Evolutionary conservation across 37 sponge, comb jelly and placozoan species (phyloP), one percentile per base, ranked within the genome.

Genomic region (Spongilla lacustris): DNA sequence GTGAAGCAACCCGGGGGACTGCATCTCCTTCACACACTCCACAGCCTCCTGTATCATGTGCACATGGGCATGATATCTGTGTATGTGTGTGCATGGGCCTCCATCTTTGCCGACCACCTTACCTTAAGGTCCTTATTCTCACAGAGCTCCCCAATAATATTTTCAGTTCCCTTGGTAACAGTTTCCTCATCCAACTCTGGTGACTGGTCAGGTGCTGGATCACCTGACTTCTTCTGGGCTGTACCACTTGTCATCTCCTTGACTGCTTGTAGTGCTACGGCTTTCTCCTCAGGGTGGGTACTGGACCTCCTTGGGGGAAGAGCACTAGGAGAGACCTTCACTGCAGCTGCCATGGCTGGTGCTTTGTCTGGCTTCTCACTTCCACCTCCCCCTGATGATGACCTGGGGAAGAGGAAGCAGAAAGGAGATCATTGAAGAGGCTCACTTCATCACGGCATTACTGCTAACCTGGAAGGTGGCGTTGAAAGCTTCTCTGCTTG

Each of bases 21-120:
- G 71, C 85, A 95, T 71, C 74, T 95, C 95, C 67, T 36, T 85
- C 41, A 95, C 93, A 92, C 93, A 92, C 80, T 84, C 86, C 22
- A 86, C 31, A 75, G 95, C 92, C 72, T 88, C 92, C 92, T 91
- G 72, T 25, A 46, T 17, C 0, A 14, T 8, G 35, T n/a, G 22
- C 23, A 23, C 11, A 37, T 3, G 27, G 50, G 4, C 23, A n/a
- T 17, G 21, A 35, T 36, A 19, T 8, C 22, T 35, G 25, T 36
- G 36, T 21, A 25, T n/a, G n/a, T 3, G 11, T 24, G 30, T 25
- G 2, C 5, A 2, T 11, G 3, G 2, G 4, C 24, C 25, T 13
- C 67, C 27, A n/a, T 35, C 17, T 35, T 36, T 8, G 5, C 69
- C 28, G 69, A 67, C 50, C 30, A 75, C 69, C 66, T 41, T 23